Percentiles rank a stretch among this genome's conserved stretches.
Evolutionary conservation across 2,797 vertebrate species (phyloP).

Genomic region (Gorsachius magnificus): DNA sequence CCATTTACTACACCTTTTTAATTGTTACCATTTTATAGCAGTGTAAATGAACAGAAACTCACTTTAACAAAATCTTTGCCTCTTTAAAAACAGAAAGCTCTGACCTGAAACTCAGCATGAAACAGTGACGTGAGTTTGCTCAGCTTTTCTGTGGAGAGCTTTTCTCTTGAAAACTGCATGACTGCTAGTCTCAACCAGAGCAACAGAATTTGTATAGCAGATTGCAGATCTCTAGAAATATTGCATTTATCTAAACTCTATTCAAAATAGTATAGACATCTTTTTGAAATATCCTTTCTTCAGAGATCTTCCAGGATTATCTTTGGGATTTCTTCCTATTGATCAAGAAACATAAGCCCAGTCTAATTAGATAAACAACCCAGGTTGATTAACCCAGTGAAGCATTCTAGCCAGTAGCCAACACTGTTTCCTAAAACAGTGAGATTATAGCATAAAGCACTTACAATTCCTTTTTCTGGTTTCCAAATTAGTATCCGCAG

Average conservation of each 20-base stretch:
- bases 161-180: not conserved
- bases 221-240: not conserved
- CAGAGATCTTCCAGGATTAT: not conserved
- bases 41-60: not conserved
- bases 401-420: not conserved
- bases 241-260: not conserved
- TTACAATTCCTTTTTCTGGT: not conserved
- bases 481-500: not conserved
- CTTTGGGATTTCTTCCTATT: accelerated
- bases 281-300: not conserved
- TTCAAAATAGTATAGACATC: not conserved
- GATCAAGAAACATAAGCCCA: not conserved
- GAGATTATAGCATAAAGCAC: not conserved
- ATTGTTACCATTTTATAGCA: not conserved
- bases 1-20: not conserved
- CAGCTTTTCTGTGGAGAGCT: not conserved
- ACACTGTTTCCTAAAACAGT: not conserved
- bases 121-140: not conserved
- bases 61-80: not conserved
- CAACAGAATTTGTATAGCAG: not conserved
- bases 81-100: not conserved
- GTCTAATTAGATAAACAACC: not conserved
- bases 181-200: not conserved
- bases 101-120: not conserved
- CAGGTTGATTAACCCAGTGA: not conserved